Base-by-base conservation (phyloP, 2,797 vertebrate genomes). In the Ispidina picta region DNA sequence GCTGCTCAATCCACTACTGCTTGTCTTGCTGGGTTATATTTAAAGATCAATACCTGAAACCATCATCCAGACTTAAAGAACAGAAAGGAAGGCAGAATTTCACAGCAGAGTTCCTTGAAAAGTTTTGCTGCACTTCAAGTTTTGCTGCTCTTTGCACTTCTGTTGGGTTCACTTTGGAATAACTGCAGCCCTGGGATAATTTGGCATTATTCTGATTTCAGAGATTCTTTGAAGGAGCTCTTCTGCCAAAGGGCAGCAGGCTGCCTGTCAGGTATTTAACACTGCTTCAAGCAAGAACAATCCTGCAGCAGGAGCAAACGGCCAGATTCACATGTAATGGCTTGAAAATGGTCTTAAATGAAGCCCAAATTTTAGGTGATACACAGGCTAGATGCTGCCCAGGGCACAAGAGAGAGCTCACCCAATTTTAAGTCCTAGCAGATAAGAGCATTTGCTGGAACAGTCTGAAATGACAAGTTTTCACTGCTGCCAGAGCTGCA, bases 281-380 rank as follows among this genome's bases (percentile, higher is more conserved):
- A 35, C 13, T 19, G 52, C 39, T 81, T 58, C n/a, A 70, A 55
- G 12, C 6, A 68, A 70, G 37, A n/a, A 74, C 17, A 37, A 58
- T 14, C 23, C 55, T 43, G 15, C 6, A 49, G 31, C 11, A 55
- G 51, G 64, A 74, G 64, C 55, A 48, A 88, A 58, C 0, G 3
- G 48, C 3, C 44, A 76, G 81, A 29, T 43, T 28, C 11, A 35
- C 0, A 2, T 6, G 18, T n/a, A 86, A 72, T 6, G n/a, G 39
- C 22, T 63, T 85, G 33, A 0, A 26, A 82, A 23, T 25, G 2
- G 18, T 20, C 59, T 65, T 41, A 46, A 79, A 31, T 4, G 3
- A 39, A 2, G 8, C 31, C 59, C 39, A 41, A 48, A 29, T 33
- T 49, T 62, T 20, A 44, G 0, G 0, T 9, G 46, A 68, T 1